Conservation (phyloP, 2,113 vertebrate species). For the Daubentonia madagascariensis region DNA sequence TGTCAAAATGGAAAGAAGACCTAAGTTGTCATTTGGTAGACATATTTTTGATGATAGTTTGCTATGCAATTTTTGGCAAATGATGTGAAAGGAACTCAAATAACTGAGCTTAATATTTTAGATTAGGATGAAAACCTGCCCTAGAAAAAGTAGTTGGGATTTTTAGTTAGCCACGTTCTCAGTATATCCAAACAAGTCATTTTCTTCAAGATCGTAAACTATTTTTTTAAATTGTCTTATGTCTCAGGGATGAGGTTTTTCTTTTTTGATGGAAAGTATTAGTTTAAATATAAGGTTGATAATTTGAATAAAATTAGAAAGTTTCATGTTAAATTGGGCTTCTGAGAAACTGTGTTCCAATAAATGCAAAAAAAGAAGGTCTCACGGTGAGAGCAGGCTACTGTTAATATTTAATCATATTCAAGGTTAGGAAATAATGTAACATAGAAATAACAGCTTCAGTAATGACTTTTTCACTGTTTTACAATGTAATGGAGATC, state of each 20-base stretch:
- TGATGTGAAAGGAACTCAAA: background rate
- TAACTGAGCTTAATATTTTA: background rate
- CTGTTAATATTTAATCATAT: background rate
- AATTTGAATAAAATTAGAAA: slow-evolving; percentile 30
- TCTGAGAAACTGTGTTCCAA: slow-evolving; percentile 22
- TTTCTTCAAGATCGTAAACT: slow-evolving; percentile 25
- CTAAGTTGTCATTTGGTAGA: background rate
- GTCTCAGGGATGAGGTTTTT: background rate
- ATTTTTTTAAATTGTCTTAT: background rate
- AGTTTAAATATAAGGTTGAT: background rate
- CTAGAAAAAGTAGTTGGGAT: background rate
- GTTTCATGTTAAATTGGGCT: background rate
- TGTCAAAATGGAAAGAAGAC: background rate
- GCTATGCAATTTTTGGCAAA: background rate
- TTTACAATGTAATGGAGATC: background rate
- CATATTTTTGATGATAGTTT: background rate
- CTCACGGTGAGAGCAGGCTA: background rate
- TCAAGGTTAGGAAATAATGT: background rate
- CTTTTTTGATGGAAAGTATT: background rate
- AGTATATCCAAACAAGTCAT: background rate
- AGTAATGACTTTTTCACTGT: background rate
- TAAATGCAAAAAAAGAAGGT: slow-evolving; percentile 7
- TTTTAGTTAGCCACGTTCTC: slow-evolving; percentile 2
- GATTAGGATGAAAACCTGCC: background rate
- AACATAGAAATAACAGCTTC: background rate